Base-by-base conservation (phyloP, 2,888 invertebrate species). In the Drosophila eohydei region DNA sequence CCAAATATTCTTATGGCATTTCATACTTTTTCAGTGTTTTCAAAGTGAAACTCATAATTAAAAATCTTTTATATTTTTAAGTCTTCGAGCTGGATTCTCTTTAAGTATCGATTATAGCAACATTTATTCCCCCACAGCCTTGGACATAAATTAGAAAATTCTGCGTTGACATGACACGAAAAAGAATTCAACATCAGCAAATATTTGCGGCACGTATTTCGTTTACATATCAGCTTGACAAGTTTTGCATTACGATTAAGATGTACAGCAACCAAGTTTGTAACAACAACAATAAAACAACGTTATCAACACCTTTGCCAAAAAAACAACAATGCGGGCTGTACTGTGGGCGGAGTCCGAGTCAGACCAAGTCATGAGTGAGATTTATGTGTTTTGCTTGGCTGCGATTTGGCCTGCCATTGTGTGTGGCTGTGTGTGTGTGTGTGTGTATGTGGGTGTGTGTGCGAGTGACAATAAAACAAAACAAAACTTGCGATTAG, bases 351-450 rank as follows among this genome's bases (percentile, higher is more conserved):
- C 57, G 63, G 57, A 58, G 57, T 48, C 41, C 32, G 34, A 63
- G 48, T 30, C 41, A 26, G 75, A 61, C 60, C 63, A 78, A 88
- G 90, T 80, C 90, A 75, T 78, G 90, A 74, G 88, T 74, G 90
- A 87, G 89, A 88, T 88, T 88, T 88, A 88, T 88, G 89, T 88
- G 87, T 88, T 88, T 88, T 90, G 89, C 87, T 80, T 75, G 76
- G 80, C 87, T 86, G 86, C 80, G 85, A 80, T 85, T 80, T 81
- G 52, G 50, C 59, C 58, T 64, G 57, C 36, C 40, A 51, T 54
- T 66, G 43, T 55, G 52, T 65, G 30, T 52, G 26, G 12, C n/a
- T 59, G 16, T 38, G 9, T 65, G 9, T 52, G 21, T 36, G 6
- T 73, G 89, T 41, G 30, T 41, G 44, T 30, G 36, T 59, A 36